phyloP scores from a whole-genome alignment of 2,797 vertebrate genomes.

The Pseudochromis fuscus region DNA sequence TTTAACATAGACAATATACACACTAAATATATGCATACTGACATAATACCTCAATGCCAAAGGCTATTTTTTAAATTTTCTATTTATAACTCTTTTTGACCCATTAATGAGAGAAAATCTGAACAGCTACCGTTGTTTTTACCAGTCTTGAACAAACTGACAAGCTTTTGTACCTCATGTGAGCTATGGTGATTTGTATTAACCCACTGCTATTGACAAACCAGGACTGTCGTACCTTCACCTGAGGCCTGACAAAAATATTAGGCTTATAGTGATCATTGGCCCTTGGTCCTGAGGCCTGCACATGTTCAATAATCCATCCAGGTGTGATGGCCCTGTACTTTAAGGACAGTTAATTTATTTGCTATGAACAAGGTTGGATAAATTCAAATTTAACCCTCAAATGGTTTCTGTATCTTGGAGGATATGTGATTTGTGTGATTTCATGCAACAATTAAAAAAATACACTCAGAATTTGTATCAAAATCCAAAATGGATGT shows the following conservation, averaged over 20 bases:
- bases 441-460: no score
- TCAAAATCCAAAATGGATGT: no score
- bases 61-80: background rate
- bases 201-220: background rate
- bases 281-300: background rate
- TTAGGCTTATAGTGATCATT: no score
- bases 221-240: background rate
- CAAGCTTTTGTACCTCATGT: background rate
- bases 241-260: no score
- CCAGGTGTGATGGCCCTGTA: background rate
- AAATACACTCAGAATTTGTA: no score
- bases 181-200: background rate
- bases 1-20: no score
- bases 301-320: background rate
- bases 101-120: background rate
- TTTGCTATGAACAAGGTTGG: no score
- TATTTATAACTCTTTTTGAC: background rate
- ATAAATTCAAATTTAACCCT: no score
- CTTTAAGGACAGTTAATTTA: background rate
- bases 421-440: no score
- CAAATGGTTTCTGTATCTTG: no score
- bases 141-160: background rate
- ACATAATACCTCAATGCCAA: background rate
- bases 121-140: background rate
- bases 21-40: background rate